These are phyloP conservation scores for Theonella swinhoei DNA, from an alignment of 37 sponge, comb jelly and placozoan genomes.

Conservation along the genomic window DNA sequence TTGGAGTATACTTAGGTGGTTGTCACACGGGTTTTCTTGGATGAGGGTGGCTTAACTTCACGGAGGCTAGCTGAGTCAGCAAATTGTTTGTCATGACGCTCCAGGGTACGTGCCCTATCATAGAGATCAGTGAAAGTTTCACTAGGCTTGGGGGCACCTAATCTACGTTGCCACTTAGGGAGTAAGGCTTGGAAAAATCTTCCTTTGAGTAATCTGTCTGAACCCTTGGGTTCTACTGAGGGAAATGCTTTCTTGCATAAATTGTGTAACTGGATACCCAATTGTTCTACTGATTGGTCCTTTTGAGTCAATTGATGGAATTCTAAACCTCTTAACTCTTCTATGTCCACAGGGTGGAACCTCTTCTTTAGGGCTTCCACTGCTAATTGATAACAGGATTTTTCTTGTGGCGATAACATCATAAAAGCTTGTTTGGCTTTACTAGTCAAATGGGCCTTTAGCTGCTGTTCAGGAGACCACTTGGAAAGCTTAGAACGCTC, in stretches of 20 bases:
- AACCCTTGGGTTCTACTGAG: neutral
- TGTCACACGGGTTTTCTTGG: too few species aligned
- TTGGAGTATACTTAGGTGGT: too few species aligned
- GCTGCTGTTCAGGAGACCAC: constrained; percentile 1
- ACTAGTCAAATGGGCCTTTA: constrained; percentile 12
- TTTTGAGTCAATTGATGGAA: constrained; percentile 14
- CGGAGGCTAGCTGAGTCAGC: too few species aligned
- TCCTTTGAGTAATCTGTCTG: constrained; percentile 17
- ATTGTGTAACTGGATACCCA: neutral
- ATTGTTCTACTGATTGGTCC: constrained; percentile 17
- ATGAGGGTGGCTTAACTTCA: too few species aligned
- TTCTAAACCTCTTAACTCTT: constrained; percentile 35
- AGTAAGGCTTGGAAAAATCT: constrained; percentile 16
- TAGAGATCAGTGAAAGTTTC: constrained; percentile 18
- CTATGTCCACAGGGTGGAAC: constrained; percentile 28
- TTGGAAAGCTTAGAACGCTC: constrained; percentile 4
- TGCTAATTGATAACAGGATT: neutral
- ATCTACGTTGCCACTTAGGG: constrained; percentile 7
- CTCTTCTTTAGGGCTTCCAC: constrained; percentile 3
- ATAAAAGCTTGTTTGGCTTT: constrained; percentile 5
- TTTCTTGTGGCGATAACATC: neutral
- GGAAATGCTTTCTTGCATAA: neutral
- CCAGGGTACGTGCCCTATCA: neutral
- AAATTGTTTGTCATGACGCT: neutral
- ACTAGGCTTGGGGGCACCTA: constrained; percentile 10